These are phyloP conservation scores for Nothoprocta perdicaria DNA, from an alignment of 2,113 vertebrate genomes.

Conservation along the genomic window DNA sequence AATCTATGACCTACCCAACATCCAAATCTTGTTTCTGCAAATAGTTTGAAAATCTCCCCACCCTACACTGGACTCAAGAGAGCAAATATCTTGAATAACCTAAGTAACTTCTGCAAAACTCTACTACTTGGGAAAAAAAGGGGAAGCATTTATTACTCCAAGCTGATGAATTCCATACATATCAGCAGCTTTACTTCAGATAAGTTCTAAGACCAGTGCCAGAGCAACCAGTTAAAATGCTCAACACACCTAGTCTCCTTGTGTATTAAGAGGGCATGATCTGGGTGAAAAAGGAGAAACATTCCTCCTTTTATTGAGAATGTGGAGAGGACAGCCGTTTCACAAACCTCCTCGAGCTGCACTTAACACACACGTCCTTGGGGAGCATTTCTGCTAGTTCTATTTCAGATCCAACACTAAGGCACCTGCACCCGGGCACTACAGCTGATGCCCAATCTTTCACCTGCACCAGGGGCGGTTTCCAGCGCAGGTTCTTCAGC, in stretches of 20 bases:
- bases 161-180: neutral
- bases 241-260: neutral
- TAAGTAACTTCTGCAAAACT: neutral
- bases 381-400: neutral
- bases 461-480: conserved; percentile 91
- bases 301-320: neutral
- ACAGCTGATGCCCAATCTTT: neutral
- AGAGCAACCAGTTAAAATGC: neutral
- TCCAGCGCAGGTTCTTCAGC: conserved; percentile 94
- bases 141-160: neutral
- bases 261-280: neutral
- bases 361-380: neutral
- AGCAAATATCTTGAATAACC: neutral
- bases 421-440: neutral
- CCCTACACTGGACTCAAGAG: neutral
- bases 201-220: neutral
- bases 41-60: neutral
- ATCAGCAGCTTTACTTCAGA: conserved; percentile 4
- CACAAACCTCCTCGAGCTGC: neutral
- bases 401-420: neutral
- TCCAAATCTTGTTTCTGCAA: neutral
- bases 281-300: neutral
- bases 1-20: neutral
- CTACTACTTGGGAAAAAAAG: neutral
- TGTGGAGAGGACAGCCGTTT: neutral